Conservation (phyloP, 2,113 vertebrate genomes). For the Donacobius atricapilla region DNA sequence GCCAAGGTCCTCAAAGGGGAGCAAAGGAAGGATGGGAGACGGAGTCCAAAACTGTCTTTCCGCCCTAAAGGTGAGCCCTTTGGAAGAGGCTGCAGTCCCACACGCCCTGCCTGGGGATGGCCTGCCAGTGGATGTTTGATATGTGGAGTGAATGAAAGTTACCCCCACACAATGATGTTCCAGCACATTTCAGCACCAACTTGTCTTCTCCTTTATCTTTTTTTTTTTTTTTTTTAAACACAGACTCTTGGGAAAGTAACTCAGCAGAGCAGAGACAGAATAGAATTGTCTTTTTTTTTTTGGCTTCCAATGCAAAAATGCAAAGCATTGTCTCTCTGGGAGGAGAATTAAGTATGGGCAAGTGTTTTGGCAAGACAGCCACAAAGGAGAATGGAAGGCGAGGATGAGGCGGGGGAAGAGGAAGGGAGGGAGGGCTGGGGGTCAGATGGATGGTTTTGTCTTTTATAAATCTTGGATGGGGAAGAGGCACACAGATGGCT, state of each 20-base stretch:
- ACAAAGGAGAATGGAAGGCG: not conserved
- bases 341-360: constrained; percentile 44
- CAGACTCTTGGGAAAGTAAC: constrained; percentile 35
- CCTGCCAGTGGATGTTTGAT: constrained; percentile 15
- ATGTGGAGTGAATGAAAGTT: constrained; percentile 40
- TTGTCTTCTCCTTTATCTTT: constrained; percentile 41
- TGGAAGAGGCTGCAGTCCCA: constrained; percentile 3
- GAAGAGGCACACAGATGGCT: constrained; percentile 69
- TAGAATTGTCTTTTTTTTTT: not conserved
- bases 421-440: constrained; percentile 25
- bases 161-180: not conserved
- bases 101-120: fast-evolving
- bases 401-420: not conserved
- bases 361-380: constrained; percentile 56
- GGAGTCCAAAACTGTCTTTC: constrained; percentile 35
- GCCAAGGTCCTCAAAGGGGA: constrained; percentile 45
- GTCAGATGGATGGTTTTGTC: constrained; percentile 61
- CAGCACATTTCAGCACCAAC: constrained; percentile 48
- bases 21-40: constrained; percentile 47
- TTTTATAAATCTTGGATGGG: constrained; percentile 66
- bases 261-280: constrained; percentile 44
- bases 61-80: constrained; percentile 42
- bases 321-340: constrained; percentile 40
- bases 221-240: not conserved
- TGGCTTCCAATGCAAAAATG: constrained; percentile 44